These are phyloP conservation scores for Laticauda laticaudata DNA, from an alignment of 2,113 vertebrate species.

Conservation along the genomic window DNA sequence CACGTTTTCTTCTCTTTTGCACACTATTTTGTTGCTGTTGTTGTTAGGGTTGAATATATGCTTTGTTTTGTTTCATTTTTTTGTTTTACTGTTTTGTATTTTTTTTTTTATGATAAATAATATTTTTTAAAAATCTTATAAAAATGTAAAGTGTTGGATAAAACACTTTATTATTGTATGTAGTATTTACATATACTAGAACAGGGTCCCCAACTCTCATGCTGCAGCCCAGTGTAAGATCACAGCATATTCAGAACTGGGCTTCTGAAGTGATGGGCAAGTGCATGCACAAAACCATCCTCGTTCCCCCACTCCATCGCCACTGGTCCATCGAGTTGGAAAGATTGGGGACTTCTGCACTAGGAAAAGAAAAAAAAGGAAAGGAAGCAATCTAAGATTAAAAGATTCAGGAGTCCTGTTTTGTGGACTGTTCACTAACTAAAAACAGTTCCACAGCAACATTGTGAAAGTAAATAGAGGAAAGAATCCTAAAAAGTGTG, in stretches of 20 bases:
- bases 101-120: too few relatives aligned
- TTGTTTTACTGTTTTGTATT: background rate
- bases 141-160: background rate
- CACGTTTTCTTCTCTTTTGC: background rate
- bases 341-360: background rate
- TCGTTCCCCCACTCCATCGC: background rate
- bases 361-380: background rate
- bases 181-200: background rate
- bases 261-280: background rate
- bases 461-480: background rate
- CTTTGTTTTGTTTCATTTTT: background rate
- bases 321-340: background rate
- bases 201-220: background rate
- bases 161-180: background rate
- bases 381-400: background rate
- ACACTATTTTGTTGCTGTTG: background rate
- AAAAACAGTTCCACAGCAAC: background rate
- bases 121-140: background rate
- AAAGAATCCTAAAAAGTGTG: background rate
- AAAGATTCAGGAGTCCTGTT: background rate
- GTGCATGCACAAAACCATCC: background rate
- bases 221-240: background rate
- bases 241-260: background rate
- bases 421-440: background rate
- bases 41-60: background rate